phyloP scores from a whole-genome alignment of 2,888 invertebrate species.

The Bombylius major region DNA sequence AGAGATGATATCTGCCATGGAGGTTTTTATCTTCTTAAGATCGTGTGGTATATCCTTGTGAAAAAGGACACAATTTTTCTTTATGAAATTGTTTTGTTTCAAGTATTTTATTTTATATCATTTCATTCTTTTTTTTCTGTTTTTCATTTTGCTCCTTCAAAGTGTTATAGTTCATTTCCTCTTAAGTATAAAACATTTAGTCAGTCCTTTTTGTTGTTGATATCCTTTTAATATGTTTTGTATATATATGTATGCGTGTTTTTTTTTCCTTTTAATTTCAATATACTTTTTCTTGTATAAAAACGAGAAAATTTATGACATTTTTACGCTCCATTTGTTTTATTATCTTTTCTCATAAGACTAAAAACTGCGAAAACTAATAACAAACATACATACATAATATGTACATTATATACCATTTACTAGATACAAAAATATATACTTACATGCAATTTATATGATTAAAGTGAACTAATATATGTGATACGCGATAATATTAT shows the following conservation, averaged over 20 bases:
- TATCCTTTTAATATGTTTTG: background rate
- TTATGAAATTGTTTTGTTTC: conserved; percentile 6
- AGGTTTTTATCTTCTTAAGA: background rate
- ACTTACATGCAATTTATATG: background rate
- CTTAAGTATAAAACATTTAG: conserved; percentile 1
- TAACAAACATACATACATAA: conserved; percentile 5
- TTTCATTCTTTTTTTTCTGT: conserved; percentile 6
- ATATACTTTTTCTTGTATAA: background rate
- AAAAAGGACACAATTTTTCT: conserved; percentile 13
- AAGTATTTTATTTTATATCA: background rate
- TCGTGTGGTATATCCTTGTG: conserved; percentile 6
- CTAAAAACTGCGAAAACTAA: conserved; percentile 1
- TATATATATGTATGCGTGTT: background rate
- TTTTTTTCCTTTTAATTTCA: background rate
- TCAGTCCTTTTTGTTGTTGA: background rate
- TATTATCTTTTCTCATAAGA: conserved; percentile 3
- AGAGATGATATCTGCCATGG: background rate
- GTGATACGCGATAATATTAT: no score
- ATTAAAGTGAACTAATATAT: background rate
- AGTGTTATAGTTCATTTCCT: background rate
- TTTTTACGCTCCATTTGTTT: conserved; percentile 16
- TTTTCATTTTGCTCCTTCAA: background rate
- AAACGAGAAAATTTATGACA: conserved; percentile 14
- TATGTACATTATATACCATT: no score
- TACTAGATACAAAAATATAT: no score